phyloP scores from a whole-genome alignment of 2,888 invertebrate species.

The Ochropacha duplaris region DNA sequence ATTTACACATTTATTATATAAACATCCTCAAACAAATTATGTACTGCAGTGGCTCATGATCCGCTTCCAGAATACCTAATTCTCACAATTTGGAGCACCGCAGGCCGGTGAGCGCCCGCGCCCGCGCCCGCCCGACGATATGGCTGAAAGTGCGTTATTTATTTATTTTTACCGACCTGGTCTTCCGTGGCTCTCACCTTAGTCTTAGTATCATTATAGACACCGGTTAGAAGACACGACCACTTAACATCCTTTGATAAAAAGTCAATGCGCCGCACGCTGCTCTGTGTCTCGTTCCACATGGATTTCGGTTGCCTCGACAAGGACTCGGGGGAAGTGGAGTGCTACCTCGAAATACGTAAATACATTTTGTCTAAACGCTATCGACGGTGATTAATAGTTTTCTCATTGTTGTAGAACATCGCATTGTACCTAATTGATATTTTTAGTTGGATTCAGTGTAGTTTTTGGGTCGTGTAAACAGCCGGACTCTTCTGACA shows the following conservation, averaged over 20 bases:
- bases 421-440: conserved; percentile 79
- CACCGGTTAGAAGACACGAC: conserved; percentile 70
- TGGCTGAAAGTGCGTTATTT: conserved; percentile 79
- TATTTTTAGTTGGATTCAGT: conserved; percentile 80
- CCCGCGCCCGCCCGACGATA: conserved; percentile 62
- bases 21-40: conserved; percentile 69
- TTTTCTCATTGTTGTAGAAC: conserved; percentile 70
- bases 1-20: conserved; percentile 59
- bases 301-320: conserved; percentile 86
- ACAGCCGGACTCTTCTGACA: conserved; percentile 72
- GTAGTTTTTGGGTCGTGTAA: conserved; percentile 80
- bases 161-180: conserved; percentile 69
- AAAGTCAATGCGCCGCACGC: conserved; percentile 58
- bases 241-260: conserved; percentile 54
- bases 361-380: conserved; percentile 77
- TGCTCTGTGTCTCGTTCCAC: conserved; percentile 48
- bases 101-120: conserved; percentile 64
- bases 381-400: conserved; percentile 61
- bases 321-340: conserved; percentile 86
- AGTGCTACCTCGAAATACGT: conserved; percentile 88
- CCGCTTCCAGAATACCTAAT: conserved; percentile 55
- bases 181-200: conserved; percentile 62
- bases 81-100: conserved; percentile 68
- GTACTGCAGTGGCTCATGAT: conserved; percentile 42
- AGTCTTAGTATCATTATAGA: conserved; percentile 76